phyloP scores from a whole-genome alignment of 2,113 vertebrate genomes.

The Sminthopsis crassicaudata region DNA sequence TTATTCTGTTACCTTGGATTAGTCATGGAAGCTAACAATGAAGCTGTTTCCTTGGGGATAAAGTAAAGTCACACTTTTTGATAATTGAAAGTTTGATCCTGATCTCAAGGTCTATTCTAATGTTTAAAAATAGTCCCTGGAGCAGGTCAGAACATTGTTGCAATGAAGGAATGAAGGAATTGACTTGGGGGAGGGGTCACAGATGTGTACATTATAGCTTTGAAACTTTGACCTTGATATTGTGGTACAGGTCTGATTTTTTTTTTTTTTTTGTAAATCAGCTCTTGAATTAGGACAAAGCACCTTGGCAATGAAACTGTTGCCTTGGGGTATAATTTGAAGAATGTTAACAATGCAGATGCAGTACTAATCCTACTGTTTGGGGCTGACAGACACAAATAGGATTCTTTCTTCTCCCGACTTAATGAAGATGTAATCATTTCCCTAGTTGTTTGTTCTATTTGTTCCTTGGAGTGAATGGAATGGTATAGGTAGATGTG shows the following conservation, averaged over 20 bases:
- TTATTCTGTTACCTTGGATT: not conserved
- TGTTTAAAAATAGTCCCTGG: not conserved
- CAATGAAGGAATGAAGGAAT: not conserved
- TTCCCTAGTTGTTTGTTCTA: not conserved
- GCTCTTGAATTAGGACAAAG: not conserved
- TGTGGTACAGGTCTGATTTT: not conserved
- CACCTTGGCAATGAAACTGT: not conserved
- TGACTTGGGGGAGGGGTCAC: not conserved
- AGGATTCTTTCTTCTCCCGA: not conserved
- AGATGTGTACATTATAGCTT: not conserved
- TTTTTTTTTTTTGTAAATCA: not conserved
- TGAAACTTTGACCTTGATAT: not conserved
- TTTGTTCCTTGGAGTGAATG: not conserved
- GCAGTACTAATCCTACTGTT: not conserved
- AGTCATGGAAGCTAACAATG: not conserved
- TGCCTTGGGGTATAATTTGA: not conserved
- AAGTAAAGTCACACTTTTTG: not conserved
- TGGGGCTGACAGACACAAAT: not conserved
- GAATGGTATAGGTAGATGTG: not conserved
- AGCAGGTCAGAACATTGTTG: not conserved
- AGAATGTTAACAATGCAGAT: not conserved
- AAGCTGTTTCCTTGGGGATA: not conserved
- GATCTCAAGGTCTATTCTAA: not conserved
- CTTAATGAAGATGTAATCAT: not conserved
- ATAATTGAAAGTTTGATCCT: not conserved